A percentile compares a stretch with the other conserved stretches of the same genome.
Conservation (phyloP, 2,797 vertebrate genomes). For the Pangasius djambal region DNA sequence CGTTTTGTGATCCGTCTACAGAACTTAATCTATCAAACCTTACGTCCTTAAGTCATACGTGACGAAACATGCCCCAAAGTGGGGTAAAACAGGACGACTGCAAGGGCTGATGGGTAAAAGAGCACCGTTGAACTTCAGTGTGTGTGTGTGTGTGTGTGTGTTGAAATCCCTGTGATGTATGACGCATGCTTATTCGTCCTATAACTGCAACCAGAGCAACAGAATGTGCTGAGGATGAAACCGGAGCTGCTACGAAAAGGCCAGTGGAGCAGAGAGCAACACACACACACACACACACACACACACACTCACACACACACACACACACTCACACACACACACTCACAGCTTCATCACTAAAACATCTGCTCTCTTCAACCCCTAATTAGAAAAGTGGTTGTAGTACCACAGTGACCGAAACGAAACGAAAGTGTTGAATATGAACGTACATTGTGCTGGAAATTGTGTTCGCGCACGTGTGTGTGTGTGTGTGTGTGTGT, state of each 20-base stretch:
- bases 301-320: not conserved
- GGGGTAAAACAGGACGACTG: not conserved
- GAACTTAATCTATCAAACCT: not conserved
- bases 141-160: not conserved
- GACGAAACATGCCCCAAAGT: not conserved
- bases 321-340: not conserved
- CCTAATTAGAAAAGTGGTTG: not conserved
- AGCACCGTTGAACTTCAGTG: not conserved
- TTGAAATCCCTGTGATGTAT: not conserved
- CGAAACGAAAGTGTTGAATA: too few species aligned
- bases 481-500: not conserved
- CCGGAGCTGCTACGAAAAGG: slow-evolving; percentile 33
- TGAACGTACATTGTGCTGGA: not conserved
- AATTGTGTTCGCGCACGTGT: not conserved
- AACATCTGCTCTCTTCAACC: not conserved
- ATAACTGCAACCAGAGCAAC: slow-evolving; percentile 26
- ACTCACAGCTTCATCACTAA: not conserved
- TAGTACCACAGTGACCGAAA: not conserved
- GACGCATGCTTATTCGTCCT: not conserved
- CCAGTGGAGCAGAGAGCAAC: slow-evolving; percentile 22
- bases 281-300: not conserved
- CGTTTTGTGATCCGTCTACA: not conserved
- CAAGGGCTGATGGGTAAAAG: not conserved
- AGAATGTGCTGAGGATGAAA: slow-evolving; percentile 40
- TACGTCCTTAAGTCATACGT: not conserved